Percentiles rank a stretch among this genome's conserved stretches.
Conservation (phyloP, 2,797 vertebrate species). For the Orestias chungarensis region DNA sequence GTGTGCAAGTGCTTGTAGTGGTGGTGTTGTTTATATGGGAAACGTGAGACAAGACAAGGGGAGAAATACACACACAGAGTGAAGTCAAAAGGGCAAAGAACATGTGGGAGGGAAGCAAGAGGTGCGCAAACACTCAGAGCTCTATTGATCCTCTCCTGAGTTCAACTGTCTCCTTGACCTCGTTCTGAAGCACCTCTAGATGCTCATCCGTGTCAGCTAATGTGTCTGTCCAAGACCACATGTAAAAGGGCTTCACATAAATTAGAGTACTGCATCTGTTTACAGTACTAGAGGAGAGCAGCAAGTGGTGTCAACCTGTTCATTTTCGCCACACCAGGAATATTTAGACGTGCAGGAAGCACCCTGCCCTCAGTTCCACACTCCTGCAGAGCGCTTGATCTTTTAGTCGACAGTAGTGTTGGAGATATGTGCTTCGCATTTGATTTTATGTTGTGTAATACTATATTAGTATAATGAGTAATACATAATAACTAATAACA, state of each 20-base stretch:
- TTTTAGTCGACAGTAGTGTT: neutral
- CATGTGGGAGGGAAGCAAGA: constrained; percentile 56
- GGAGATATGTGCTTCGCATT: neutral
- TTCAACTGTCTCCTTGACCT: constrained; percentile 70
- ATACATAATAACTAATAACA: neutral
- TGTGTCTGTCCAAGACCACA: constrained; percentile 9
- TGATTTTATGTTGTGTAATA: neutral
- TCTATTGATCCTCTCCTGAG: constrained; percentile 70
- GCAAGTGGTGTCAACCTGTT: constrained; percentile 59
- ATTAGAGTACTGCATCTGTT: constrained; percentile 46
- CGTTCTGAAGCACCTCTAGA: constrained; percentile 49
- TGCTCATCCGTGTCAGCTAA: constrained; percentile 16
- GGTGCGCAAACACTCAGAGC: constrained; percentile 57
- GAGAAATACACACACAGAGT: constrained; percentile 21
- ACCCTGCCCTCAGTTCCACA: constrained; percentile 13
- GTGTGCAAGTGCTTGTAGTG: neutral
- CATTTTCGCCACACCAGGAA: constrained; percentile 57
- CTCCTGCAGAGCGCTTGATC: constrained; percentile 20
- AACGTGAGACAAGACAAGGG: neutral
- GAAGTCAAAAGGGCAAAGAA: constrained; percentile 44
- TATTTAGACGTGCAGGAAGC: constrained; percentile 44
- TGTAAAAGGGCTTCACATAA: constrained; percentile 41
- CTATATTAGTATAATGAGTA: neutral
- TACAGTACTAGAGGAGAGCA: constrained; percentile 46
- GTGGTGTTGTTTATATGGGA: constrained; percentile 15